Evolutionary conservation across 2,113 vertebrate genomes (phyloP), one percentile per base, ranked within the genome.

Genomic region (Halcyon malimbica): DNA sequence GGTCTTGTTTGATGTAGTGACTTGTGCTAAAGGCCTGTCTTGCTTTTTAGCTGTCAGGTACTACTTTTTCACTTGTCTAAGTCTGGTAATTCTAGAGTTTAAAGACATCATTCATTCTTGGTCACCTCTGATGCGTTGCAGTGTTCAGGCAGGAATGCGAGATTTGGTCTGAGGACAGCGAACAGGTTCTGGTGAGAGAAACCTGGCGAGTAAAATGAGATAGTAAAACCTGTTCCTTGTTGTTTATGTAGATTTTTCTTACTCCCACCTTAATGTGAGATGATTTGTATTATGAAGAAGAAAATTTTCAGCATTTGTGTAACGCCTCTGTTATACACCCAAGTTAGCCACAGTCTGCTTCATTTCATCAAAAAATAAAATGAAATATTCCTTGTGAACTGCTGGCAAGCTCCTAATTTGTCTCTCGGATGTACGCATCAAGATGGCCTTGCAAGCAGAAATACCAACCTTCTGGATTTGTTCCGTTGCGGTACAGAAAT

Each of bases 391-490:
- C 26, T 85, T 37, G 48, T 71, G 67, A 79, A 50, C 24, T 75
- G 57, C 80, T 86, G 77, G 67, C 70, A 89, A 62, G 87, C 31
- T 88, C 75, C 70, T 92, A 11, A 83, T 91, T 69, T 78, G 54
- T 75, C 35, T 86, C 6, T 7, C 29, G 16, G 39, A n/a, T 41
- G 23, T 3, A 20, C 11, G 4, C 0, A 2, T 90, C 85, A 79
- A 79, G 67, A 33, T 0, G 0, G 48, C 59, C 73, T 80, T 62
- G 62, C 31, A n/a, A 71, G 50, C 0, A 78, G 87, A 51, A 83
- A 57, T 31, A 31, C 16, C 8, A 41, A 29, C 68, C 46, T 81
- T 79, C 67, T 92, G 93, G 42, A 11, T 85, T 79, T 90, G 57
- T 60, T 95, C 26, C 10, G n/a, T 35, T 81, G 62, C 0, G 0